Base-by-base conservation (phyloP, 1,140 invertebrate genomes). In the Melanaphis sacchari region DNA sequence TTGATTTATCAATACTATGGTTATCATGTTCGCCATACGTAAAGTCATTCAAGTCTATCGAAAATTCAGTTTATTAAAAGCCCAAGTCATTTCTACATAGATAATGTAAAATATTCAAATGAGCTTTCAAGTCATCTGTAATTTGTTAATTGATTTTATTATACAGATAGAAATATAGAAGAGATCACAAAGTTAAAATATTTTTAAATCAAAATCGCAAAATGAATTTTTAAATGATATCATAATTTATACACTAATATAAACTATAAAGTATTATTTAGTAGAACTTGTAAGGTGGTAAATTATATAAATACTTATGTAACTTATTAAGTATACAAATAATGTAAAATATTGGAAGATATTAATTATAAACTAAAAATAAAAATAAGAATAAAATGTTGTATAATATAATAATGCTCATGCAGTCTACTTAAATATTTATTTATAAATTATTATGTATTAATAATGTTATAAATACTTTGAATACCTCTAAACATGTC, bases 1-100 rank as follows among this genome's bases (percentile, higher is more conserved):
- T 88, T 36, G 43, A 88, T 88, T 88, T 88, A 88, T 88, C 43
- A 88, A n/a, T 22, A 18, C n/a, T 84, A 84, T 84, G 8, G 22
- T 49, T 49, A 49, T n/a, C 22, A 2, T 40, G 18, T 36, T 40
- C 8, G 5, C 31, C 1, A 24, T 38, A 82, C 1, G 8, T 38
- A 82, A 82, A 38, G 8, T 82, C 9, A 9, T 84, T 40, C 82
- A 82, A 40, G 82, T 31, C 40, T 31, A 11, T 87, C 5, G 18
- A n/a, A 21, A 46, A 36, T 49, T 15, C 1, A 21, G n/a, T 36
- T n/a, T 5, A 46, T 46, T 87, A 84, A 84, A 41, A 40, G 24
- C 5, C 31, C 59, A 66, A 76, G 31, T 76, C 2, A 76, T 76
- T 18, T 18, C 31, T 76, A 5, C 5, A n/a, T n/a, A 15, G 15